Conservation (phyloP, 2,113 vertebrate genomes). For the Labeo rohita region DNA sequence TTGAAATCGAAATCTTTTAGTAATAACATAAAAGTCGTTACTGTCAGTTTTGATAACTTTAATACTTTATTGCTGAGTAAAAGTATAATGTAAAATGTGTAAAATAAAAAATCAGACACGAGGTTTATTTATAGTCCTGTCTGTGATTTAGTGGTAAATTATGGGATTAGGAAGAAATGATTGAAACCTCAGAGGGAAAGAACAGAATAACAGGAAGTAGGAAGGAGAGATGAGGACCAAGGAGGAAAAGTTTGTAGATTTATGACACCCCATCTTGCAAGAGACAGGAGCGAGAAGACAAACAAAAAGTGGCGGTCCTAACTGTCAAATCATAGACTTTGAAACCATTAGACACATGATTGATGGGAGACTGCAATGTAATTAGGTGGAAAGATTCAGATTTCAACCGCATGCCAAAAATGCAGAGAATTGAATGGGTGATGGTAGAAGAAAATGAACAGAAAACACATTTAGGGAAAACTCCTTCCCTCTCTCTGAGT, state of each 20-base stretch:
- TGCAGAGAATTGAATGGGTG: slow-evolving; percentile 3
- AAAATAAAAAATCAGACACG: not conserved
- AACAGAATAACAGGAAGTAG: not conserved
- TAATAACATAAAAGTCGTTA: not conserved
- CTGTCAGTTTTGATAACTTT: not conserved
- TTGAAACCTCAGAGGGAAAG: not conserved
- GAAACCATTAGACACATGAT: not conserved
- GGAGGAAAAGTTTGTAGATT: not conserved
- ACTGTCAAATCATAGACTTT: not conserved
- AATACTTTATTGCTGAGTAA: not conserved
- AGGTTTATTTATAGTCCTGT: not conserved
- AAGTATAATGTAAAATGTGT: not conserved
- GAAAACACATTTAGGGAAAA: slow-evolving; percentile 16
- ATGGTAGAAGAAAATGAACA: slow-evolving; percentile 39
- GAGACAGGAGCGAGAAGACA: slow-evolving; percentile 3
- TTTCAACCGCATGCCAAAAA: slow-evolving; percentile 14
- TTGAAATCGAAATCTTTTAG: not conserved
- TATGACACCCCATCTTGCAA: slow-evolving; percentile 11
- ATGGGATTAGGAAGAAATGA: not conserved
- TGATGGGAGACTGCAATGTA: not conserved
- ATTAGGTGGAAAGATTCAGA: slow-evolving; percentile 15
- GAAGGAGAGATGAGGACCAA: not conserved
- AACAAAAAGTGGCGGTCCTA: not conserved
- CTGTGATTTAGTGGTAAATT: not conserved
- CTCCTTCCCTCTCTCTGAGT: slow-evolving; percentile 50